phyloP scores from a whole-genome alignment of 2,888 invertebrate species.

The Eupithecia pulchellata region DNA sequence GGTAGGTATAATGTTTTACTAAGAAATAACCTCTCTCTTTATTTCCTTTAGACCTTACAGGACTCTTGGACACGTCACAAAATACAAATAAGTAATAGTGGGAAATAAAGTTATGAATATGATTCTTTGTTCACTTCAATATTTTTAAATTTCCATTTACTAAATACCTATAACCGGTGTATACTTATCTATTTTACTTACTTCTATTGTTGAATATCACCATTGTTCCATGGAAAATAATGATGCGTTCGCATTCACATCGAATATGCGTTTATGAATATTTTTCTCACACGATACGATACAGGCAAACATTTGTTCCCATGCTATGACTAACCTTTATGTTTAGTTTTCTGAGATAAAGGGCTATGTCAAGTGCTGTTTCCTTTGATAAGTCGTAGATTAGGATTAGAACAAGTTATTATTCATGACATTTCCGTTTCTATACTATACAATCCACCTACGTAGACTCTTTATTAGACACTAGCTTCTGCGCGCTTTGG shows the following conservation, averaged over 20 bases:
- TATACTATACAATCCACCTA: not conserved
- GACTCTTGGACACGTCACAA: too few relatives aligned
- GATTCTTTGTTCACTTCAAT: too few relatives aligned
- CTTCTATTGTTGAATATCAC: not conserved
- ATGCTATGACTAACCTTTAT: not conserved
- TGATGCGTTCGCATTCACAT: not conserved
- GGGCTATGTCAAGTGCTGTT: constrained; percentile 7
- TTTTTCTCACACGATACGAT: not conserved
- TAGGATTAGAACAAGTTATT: constrained; percentile 15
- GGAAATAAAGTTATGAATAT: too few relatives aligned
- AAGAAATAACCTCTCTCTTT: too few relatives aligned
- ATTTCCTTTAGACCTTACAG: too few relatives aligned
- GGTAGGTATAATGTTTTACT: not conserved
- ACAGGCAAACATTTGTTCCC: constrained; percentile 5
- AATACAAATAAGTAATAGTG: too few relatives aligned
- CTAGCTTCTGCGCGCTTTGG: not conserved
- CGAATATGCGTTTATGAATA: not conserved
- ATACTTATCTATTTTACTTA: not conserved
- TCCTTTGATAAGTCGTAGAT: constrained; percentile 14
- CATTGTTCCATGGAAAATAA: constrained; percentile 4
- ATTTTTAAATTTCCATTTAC: too few relatives aligned
- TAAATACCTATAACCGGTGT: not conserved
- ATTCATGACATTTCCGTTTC: not conserved
- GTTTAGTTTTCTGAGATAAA: not conserved
- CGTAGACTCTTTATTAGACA: not conserved